Evolutionary conservation across 2,888 invertebrate genomes (phyloP), one percentile per base, ranked within the genome.

Genomic region (Tetranychus truncatus): DNA sequence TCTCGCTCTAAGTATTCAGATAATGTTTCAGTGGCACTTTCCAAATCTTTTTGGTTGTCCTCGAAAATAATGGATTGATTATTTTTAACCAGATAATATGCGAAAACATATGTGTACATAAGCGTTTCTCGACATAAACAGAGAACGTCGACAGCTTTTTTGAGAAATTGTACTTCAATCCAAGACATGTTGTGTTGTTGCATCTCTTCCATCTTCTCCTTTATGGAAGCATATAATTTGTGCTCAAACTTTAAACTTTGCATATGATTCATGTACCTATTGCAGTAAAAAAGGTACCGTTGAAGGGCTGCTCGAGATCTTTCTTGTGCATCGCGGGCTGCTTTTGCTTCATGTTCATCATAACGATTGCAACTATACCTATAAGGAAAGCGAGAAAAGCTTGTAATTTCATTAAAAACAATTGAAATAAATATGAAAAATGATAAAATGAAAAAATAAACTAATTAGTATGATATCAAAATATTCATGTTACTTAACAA

Each of bases 31-130:
- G 97, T 97, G 80, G 97, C 95, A 81, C 91, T 91, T 86, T 99
- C 97, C 81, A 97, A 87, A 87, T 97, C 96, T 82, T 91, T 91
- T 87, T 97, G 96, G 87, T 96, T 96, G 84, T 92, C 94, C 83
- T 97, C 96, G 84, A 97, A 99, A 83, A 99, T 95, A 84, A 92
- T 91, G 81, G 95, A 93, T 85, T 97, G 96, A 86, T 99, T 97
- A 86, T 94, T 97, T 86, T 95, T 94, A 84, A 89, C 88, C 82
- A 97, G 87, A 85, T 97, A 99, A 85, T 94, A 99, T 81, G 97
- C 97, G 87, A 99, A 99, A 80, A 96, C 96, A 84, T 99, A 99
- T 74, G 97, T 97, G 86, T 94, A 97, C 95, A 97, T 97, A 76
- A 97, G 87, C 21, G 96, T 96, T 84, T 96, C 95, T 79, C 97